Base-by-base conservation (phyloP, 2,113 vertebrate species). In the Pogona vitticeps region DNA sequence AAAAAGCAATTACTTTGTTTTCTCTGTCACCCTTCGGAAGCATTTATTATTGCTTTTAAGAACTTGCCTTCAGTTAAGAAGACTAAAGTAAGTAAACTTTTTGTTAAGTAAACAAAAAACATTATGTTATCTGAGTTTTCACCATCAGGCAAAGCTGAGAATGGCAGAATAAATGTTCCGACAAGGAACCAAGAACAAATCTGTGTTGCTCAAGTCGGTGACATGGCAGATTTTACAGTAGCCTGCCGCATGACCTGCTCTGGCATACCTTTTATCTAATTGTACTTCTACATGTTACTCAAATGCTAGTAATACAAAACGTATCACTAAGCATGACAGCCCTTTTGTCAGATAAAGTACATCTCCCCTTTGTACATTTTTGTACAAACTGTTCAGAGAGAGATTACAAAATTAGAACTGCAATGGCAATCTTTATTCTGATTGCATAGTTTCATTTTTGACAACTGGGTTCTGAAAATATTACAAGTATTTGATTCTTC, bases 371-470 rank as follows among this genome's bases (percentile, higher is more conserved):
- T 1, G 14, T 65, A 20, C 18, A 4, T 65, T 65, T 65, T 65
- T 23, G 61, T 6, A 65, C 18, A 65, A 65, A 65, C 61, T 23
- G 61, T 65, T 52, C 46, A 52, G 46, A 52, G 46, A 52, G 82
- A 52, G 33, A 67, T 13, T 70, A 15, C 26, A 85, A 28, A 78
- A 85, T 78, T 15, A 78, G 56, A 58, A 40, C 76, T 59, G 15
- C 12, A 70, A 70, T 56, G 12, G 52, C 15, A 65, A 76, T 76
- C 1, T 12, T 87, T 65, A 75, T 31, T 10, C 4, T 31, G 33
- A 40, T 70, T 73, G 15, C 73, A 79, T 63, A 76, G 63, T 75
- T 40, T 31, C 0, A 15, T 36, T 63, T 83, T 92, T 59, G 82
- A 40, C 65, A 80, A 5, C 1, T 6, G 9, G 86, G 36, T 40